A percentile compares a stretch with the other conserved stretches of the same genome.
Conservation (phyloP, 37 sponge, comb jelly and placozoan genomes). For the Cliona cf. orientalis region DNA sequence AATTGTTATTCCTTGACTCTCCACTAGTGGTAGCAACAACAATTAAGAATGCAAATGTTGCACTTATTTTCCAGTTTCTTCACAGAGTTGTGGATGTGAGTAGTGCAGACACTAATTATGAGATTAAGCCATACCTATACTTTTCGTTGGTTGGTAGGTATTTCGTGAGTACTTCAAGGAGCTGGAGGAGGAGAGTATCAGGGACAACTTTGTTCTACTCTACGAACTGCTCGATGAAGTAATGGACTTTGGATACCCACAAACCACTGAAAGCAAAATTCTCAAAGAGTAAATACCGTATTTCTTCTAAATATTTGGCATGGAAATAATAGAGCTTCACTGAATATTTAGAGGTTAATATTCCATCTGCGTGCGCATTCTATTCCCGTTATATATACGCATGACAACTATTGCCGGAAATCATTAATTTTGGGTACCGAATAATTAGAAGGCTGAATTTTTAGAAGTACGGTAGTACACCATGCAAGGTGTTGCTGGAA, state of each 20-base stretch:
- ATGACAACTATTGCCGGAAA: too few relatives aligned
- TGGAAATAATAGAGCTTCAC: too few relatives aligned
- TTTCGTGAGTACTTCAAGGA: conserved; percentile 95
- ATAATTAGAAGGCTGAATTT: too few relatives aligned
- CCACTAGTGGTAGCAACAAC: conserved; percentile 92
- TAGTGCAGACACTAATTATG: background rate
- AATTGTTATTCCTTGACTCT: conserved; percentile 53
- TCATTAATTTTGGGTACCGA: too few relatives aligned
- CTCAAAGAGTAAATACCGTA: conserved; percentile 88
- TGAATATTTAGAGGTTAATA: too few relatives aligned
- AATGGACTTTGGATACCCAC: conserved; percentile 99
- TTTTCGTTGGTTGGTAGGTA: conserved; percentile 68
- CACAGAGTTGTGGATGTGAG: conserved; percentile 90
- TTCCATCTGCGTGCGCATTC: too few relatives aligned
- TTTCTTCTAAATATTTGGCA: too few relatives aligned
- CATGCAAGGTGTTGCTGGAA: too few relatives aligned
- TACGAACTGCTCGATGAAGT: conserved; percentile 97
- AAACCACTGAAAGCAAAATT: conserved; percentile 96
- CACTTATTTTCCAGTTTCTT: conserved; percentile 92
- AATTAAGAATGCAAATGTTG: conserved; percentile 96
- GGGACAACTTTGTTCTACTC: conserved; percentile 97
- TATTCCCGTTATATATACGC: too few relatives aligned
- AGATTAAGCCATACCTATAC: too few relatives aligned
- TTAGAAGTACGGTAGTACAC: too few relatives aligned
- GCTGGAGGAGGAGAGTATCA: conserved; percentile 96